phyloP scores from a whole-genome alignment of 2,113 vertebrate genomes.

The Caranx ignobilis region DNA sequence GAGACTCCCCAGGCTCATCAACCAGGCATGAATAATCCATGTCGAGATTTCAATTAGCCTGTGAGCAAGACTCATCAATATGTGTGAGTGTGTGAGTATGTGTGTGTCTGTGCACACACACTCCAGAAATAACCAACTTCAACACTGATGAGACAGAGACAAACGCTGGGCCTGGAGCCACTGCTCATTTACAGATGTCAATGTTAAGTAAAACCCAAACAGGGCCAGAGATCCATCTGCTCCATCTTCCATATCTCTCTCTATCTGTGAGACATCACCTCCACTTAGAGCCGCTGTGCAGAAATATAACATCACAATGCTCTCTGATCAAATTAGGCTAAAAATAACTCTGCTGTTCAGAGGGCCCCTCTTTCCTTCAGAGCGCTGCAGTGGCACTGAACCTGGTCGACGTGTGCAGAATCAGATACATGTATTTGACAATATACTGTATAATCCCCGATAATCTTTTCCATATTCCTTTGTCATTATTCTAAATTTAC shows the following conservation, averaged over 20 bases:
- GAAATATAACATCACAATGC: not conserved
- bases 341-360: conserved; percentile 41
- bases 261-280: conserved; percentile 1
- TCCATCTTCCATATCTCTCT: not conserved
- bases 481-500: not conserved
- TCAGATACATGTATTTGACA: not conserved
- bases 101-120: conserved; percentile 5
- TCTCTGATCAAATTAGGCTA: conserved; percentile 40
- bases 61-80: conserved; percentile 63
- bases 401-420: too few relatives aligned
- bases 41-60: conserved; percentile 78
- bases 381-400: not conserved
- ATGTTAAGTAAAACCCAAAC: conserved; percentile 68
- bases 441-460: not conserved
- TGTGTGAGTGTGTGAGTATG: conserved; percentile 2
- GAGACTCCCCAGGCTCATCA: conserved; percentile 75
- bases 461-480: not conserved
- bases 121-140: conserved; percentile 66
- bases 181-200: conserved; percentile 74
- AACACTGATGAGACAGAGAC: conserved; percentile 58
- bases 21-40: conserved; percentile 76
- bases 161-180: conserved; percentile 48
- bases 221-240: conserved; percentile 36
- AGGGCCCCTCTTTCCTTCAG: not conserved
- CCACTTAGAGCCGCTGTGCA: conserved; percentile 13